Evolutionary conservation across 35 echinoderm and acorn worm species (phyloP), one percentile per base, ranked within the genome.

Genomic region (Nesometra sesokonis): DNA sequence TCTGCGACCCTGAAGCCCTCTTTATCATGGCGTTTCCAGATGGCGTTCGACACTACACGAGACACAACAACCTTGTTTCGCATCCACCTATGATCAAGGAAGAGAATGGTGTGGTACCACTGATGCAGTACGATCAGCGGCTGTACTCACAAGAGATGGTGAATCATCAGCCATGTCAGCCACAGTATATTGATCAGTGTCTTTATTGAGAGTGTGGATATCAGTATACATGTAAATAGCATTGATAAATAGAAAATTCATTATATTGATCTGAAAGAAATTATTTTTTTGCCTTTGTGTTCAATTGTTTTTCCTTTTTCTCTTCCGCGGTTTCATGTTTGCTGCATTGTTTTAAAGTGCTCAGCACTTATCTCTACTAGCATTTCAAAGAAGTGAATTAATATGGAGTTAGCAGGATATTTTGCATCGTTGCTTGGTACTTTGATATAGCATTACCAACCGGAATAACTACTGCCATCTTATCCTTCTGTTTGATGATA

Each of bases 1-100:
- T 99, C 77, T 99, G 96, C 57, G 96, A 99, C 82, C 96, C 96
- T 0, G 96, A 99, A 82, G 96, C 96, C 0, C 88, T 99, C 1
- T 99, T 99, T 47, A 99, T 93, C 86, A 94, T 99, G 87, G 93
- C 96, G 0, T 99, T 99, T 82, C 93, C 93, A 5, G 96, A 99
- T 27, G 92, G 92, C 29, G 77, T 93, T 37, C 90, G 93, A 11
- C 52, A 67, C 21, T 67, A 67, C 52, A 67, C 52, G 1, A 67
- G 52, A 67, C 52, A 67, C 23, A 67, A 43, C 39, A 43, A 19
- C 81, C 34, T 38, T 17, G 81, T 83, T 35, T 83, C 37, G 35
- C 34, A 83, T 13, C 81, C 81, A 39, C 30, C 80, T 32, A 30
- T 37, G 21, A 67, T 67, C 23, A 67, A 67, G 21, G 52, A 67